Base-by-base conservation (phyloP, 2,888 invertebrate species). In the Spilosoma lubricipeda region DNA sequence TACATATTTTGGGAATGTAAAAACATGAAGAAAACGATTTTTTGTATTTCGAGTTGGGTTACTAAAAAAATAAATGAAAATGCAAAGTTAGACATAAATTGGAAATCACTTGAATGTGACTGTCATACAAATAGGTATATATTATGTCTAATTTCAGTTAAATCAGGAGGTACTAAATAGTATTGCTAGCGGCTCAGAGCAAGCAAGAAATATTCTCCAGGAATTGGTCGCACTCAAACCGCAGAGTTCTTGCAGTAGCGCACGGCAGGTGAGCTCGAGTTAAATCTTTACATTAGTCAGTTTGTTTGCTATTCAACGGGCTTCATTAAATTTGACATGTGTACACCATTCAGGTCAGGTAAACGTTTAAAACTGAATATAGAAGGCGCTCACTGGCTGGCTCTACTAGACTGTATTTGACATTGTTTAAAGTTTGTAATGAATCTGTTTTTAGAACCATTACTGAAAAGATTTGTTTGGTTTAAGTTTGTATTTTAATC, bases 251-350 rank as follows among this genome's bases (percentile, higher is more conserved):
- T 52, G 65, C 65, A 36, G 71, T 42, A 9, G 11, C 27, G 39
- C 59, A 56, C 45, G 67, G 71, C 59, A 56, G 23, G 23, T 45
- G 72, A 73, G 72, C 69, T 75, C 5, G 69, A 67, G 69, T 48
- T 72, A 71, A 78, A 76, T 83, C 78, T 74, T 80, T 78, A 78
- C 82, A 76, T 76, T 74, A 76, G 67, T 66, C 27, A 73, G 70
- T 72, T 80, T 74, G 75, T 83, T 82, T 77, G 33, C 73, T 73
- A 84, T 82, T 82, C 84, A 78, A 20, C 42, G 30, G 36, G 42
- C 66, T 80, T 78, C 78, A 71, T 78, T 78, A 83, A 79, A 76
- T 75, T 76, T 74, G 59, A 27, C 48, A 70, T 52, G 63, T 66
- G 70, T 79, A 79, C 76, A 81, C 72, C 74, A 76, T 81, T 79